Evolutionary conservation across 2,888 invertebrate species (phyloP), one percentile per base, ranked within the genome.

Genomic region (Acrobasis consociella): DNA sequence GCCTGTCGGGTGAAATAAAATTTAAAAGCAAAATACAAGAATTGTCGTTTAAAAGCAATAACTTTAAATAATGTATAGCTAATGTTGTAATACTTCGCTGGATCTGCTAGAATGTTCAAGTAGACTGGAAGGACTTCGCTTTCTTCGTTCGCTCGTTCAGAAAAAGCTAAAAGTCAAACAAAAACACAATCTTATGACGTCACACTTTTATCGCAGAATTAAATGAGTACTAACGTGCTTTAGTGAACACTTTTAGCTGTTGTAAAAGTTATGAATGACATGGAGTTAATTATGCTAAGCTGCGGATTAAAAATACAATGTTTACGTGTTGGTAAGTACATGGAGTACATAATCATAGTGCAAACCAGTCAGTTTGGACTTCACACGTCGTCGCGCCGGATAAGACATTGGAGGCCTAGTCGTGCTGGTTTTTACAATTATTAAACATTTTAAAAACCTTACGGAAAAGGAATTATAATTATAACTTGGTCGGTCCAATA

Each of bases 201-300:
- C 42, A 46, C 46, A n/a, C n/a, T n/a, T 13, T 46, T 31, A 31
- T 31, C 31, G 8, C 2, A 7, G 31, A 31, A 31, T 31, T 31
- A 31, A 31, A 31, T 31, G 7, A 31, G 2, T 31, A 31, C 31
- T 31, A 31, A 31, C 31, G 31, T 31, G 31, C 31, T 31, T 31
- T 31, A 31, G 31, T 31, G 16, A 49, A 46, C 46, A 46, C n/a
- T n/a, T 13, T 46, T 17, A 52, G 52, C 52, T 31, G 53, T 53
- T 53, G 53, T 53, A 53, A 53, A 38, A 53, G 37, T 56, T 37
- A 56, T 56, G 39, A 56, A 56, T 56, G 56, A 22, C 17, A 38
- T 37, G 16, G 9, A 56, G 16, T 39, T 39, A 56, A 39, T 56
- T 39, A 56, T 56, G 56, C 13, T 56, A 56, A 56, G 38, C 56